Conservation (phyloP, 2,113 vertebrate species). For the Lamprotornis superbus region DNA sequence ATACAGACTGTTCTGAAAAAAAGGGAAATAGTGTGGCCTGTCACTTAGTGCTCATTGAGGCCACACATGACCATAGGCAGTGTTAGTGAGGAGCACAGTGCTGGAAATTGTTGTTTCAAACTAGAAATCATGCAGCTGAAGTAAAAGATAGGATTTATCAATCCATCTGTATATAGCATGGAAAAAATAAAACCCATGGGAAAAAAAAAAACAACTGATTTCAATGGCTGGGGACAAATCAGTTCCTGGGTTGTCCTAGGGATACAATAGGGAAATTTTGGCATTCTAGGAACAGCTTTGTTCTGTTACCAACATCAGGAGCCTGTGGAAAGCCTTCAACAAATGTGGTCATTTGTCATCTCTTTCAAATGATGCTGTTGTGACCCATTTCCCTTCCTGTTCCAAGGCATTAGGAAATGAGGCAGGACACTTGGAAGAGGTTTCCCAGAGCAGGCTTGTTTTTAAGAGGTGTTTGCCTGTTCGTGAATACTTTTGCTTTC, state of each 20-base stretch:
- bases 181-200: not conserved
- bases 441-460: slow-evolving; percentile 20
- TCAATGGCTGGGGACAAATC: not conserved
- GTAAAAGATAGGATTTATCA: not conserved
- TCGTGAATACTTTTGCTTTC: not conserved
- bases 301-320: not conserved
- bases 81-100: not conserved
- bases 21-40: not conserved
- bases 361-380: not conserved
- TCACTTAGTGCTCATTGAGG: not conserved
- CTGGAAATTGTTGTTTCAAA: not conserved
- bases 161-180: not conserved
- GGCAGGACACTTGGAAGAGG: not conserved
- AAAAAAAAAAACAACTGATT: not conserved
- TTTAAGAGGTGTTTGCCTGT: not conserved
- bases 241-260: not conserved
- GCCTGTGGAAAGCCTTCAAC: not conserved
- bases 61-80: fast-evolving
- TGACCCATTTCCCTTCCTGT: slow-evolving; percentile 49
- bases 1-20: not conserved
- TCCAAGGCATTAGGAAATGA: slow-evolving; percentile 32
- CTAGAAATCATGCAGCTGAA: not conserved
- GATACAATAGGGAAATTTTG: not conserved
- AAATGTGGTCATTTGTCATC: not conserved
- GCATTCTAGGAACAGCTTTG: slow-evolving; percentile 33